Evolutionary conservation across 2,113 vertebrate species (phyloP), one percentile per base, ranked within the genome.

Genomic region (Aegotheles bennettii): DNA sequence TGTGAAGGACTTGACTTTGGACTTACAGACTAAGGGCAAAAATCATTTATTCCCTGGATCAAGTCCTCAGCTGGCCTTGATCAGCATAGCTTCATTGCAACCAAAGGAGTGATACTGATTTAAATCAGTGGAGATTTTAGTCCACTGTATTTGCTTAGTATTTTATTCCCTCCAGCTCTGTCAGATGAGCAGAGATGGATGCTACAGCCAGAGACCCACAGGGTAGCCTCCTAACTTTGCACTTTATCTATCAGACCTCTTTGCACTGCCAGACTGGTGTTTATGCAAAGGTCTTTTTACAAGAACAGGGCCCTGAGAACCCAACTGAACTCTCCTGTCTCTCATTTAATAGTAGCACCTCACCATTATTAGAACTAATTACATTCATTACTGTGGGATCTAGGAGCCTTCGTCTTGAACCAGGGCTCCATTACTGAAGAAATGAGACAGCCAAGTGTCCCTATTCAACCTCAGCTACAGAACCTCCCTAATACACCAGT

Each of bases 301-400:
- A 57, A 90, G 78, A 94, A 68, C 26, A 65, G 54, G n/a, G 54
- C 75, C 13, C 3, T 43, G 75, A 75, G 83, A 93, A 84, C 38
- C 50, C 65, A 64, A 17, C 43, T 26, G 80, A 94, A 84, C 69
- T 25, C 60, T 77, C 63, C 48, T 4, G 7, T 64, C 73, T 86
- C 53, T 89, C 73, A 61, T 88, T 92, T 87, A 60, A 75, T 69
- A 42, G 36, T 56, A 92, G 68, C 90, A 78, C 47, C 60, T 93
- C 90, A 64, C 57, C 65, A 89, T 89, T 96, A 92, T 82, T 95
- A 89, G 85, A 91, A 93, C 47, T 89, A 95, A 95, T 93, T 95
- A 81, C 50, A 40, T 63, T 94, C 60, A 88, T 93, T 93, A 93
- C 47, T 40, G 38, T 15, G 68, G 63, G 71, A 90, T 90, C 90